A percentile compares a stretch with the other conserved stretches of the same genome.
Evolutionary conservation across 2,113 vertebrate genomes (phyloP).

Genomic region (Equus quagga): DNA sequence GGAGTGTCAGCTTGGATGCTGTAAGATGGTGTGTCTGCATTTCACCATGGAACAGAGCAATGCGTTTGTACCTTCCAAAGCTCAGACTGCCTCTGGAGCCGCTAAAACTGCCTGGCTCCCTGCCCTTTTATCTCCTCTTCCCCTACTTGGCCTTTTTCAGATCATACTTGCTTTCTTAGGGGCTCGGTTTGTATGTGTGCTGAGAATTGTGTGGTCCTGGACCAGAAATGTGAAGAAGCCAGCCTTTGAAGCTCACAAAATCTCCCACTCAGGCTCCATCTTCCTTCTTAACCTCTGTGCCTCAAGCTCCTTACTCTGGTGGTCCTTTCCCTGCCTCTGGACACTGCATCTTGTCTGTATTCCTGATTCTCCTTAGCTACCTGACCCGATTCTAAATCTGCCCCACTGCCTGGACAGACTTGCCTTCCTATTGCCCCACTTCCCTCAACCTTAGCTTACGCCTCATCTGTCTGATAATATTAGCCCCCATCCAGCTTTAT

Average conservation of each 20-base stretch:
- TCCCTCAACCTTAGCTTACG: not conserved
- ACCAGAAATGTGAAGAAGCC: not conserved
- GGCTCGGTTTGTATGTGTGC: not conserved
- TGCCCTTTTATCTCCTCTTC: not conserved
- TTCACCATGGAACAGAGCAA: not conserved
- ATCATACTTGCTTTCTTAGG: not conserved
- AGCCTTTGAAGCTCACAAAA: not conserved
- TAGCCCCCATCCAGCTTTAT: not conserved
- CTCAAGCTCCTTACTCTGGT: accelerated
- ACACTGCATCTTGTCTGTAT: not conserved
- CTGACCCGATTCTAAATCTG: not conserved
- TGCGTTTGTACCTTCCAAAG: not conserved
- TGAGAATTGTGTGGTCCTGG: not conserved
- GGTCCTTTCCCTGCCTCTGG: accelerated
- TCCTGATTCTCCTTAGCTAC: not conserved
- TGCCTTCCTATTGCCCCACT: not conserved
- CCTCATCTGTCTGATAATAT: accelerated
- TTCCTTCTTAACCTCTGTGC: not conserved
- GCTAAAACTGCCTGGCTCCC: not conserved
- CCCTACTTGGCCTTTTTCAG: not conserved
- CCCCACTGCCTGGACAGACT: not conserved
- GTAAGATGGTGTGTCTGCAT: not conserved
- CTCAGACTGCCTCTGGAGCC: not conserved
- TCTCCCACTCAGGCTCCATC: not conserved
- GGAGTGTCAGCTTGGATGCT: accelerated